Base-by-base conservation (phyloP, 2,113 vertebrate genomes). In the Otus sunia region DNA sequence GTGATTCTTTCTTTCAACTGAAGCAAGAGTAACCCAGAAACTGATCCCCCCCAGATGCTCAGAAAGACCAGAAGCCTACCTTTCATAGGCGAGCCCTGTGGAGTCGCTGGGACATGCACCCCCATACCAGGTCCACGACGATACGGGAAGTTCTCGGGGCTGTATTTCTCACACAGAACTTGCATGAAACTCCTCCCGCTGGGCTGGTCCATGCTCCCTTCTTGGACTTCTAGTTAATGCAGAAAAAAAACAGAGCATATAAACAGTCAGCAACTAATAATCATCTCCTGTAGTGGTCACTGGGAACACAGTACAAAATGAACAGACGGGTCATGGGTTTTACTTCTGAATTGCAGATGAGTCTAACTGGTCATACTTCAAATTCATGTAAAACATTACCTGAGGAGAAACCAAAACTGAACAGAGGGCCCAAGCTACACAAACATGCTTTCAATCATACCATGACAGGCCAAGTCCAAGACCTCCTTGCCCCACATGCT, bases 111-210 rank as follows among this genome's bases (percentile, higher is more conserved):
- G 52, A 99, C 98, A 13, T 99, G 98, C 6, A 99, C 98, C 9
- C 99, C 99, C 97, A 99, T 98, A 15, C 99, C 99, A 27, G 99
- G 99, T 75, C 99, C 99, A 29, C 99, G 98, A 67, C 99, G 98
- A 86, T 99, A 99, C 4, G 99, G 99, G 93, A 99, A 99, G 93
- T 99, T 99, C 89, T 99, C 99, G 1, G 99, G 99, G 98, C 98
- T 99, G 92, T 99, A 99, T 96, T 99, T 99, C 97, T 99, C 99
- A 96, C 99, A 99, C 93, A 99, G 97, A 69, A 99, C 99, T 97
- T 99, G 98, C 98, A 99, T 98, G 94, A 99, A 99, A 97, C 99
- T 99, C 96, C 98, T 98, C 82, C 98, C 99, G 79, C 98, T 98
- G 92, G 98, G 98, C 93, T 98, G 98, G 97, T 99, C 99, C 99